A percentile compares a stretch with the other conserved stretches of the same genome.
Conservation (phyloP, 92 coral and sea anemone species). For the Pocillopora grandis region DNA sequence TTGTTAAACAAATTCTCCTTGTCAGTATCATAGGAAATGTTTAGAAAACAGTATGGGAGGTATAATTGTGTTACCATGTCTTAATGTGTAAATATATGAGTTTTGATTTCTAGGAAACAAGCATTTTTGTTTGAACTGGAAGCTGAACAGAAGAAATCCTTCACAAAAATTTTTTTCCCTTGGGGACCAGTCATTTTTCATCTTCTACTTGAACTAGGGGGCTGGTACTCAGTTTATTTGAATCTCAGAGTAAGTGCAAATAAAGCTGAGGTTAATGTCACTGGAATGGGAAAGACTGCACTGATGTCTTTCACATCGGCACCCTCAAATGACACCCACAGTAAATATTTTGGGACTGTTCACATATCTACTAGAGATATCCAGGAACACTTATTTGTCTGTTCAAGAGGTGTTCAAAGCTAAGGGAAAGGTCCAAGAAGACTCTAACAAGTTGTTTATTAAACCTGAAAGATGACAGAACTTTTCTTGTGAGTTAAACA, state of each 20-base stretch:
- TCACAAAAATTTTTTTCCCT: no score
- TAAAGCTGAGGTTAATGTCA: not conserved
- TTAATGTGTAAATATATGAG: no score
- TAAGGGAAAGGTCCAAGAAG: no score
- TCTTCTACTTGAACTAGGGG: no score
- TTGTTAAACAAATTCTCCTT: no score
- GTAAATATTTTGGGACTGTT: not conserved
- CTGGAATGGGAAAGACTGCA: not conserved
- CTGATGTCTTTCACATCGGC: not conserved
- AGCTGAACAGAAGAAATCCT: no score
- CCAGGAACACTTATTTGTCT: not conserved
- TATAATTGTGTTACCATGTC: no score
- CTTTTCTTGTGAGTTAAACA: conserved; percentile 2
- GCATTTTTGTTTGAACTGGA: no score
- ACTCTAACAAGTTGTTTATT: not conserved
- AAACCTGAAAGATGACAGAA: not conserved
- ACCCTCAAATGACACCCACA: not conserved
- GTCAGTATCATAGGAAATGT: no score
- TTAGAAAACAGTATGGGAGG: no score
- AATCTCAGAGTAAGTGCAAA: not conserved
- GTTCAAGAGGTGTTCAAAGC: not conserved
- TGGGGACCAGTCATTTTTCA: no score
- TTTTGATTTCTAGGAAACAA: no score
- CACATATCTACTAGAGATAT: not conserved
- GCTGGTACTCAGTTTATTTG: conserved; percentile 17